Base-by-base conservation (phyloP, 2,797 vertebrate species). In the Oryzias sinensis region DNA sequence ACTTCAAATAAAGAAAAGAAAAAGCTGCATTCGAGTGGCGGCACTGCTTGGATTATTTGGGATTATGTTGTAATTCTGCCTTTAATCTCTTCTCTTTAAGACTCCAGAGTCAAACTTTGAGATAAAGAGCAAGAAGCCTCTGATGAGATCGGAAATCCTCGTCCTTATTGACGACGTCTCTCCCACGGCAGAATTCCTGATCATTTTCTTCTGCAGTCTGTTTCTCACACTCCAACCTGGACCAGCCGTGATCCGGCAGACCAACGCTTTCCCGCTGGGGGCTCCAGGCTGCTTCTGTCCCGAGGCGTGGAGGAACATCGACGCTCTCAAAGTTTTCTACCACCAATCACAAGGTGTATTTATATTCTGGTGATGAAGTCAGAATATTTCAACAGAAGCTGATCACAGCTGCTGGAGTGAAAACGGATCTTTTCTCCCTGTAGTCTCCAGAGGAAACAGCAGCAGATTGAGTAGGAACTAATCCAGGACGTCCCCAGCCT, bases 21-120 rank as follows among this genome's bases (percentile, higher is more conserved):
- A 90, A 89, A 90, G 91, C 55, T 89, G 80, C 79, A 63, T 77
- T 83, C 62, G 87, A 90, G 90, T 88, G 88, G 94, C 93, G 92
- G 92, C 92, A 92, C 93, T 90, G 90, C 82, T 92, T 93, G 92
- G 95, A 97, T 97, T 97, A 97, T 93, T 95, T 90, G 90, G 96
- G 95, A 94, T 97, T 96, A 97, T 92, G 86, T 92, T 92, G 93
- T 95, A 96, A 97, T 95, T 94, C 94, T 92, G 48, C 57, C 74
- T 94, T 93, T 95, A 95, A 96, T 96, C 94, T 94, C 81, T 79
- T 83, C 81, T 89, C 91, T 92, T 91, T 91, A 88, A 96, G 94
- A 94, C 94, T 94, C 91, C 86, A 89, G 92, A 91, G 88, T 90
- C 90, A 82, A 90, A 93, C 92, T 93, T 91, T 85, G 89, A 74